Conservation (phyloP, 2,888 invertebrate species). For the Lithosia quadra region DNA sequence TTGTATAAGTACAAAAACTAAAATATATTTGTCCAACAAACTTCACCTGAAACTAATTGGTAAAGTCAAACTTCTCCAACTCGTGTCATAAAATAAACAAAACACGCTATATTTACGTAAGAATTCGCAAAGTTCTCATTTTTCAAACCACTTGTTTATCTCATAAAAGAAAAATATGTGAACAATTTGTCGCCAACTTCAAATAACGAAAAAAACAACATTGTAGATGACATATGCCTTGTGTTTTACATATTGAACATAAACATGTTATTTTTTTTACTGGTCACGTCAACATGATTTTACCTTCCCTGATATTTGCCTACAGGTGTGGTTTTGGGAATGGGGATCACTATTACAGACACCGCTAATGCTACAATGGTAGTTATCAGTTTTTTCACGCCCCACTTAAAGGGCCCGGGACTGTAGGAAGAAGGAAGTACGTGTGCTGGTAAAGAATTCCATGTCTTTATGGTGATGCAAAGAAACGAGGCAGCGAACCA, state of each 20-base stretch:
- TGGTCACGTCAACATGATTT: too few relatives aligned
- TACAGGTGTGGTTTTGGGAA: too few relatives aligned
- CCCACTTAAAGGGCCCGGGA: too few relatives aligned
- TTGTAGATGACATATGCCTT: background rate
- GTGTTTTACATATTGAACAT: background rate
- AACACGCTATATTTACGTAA: background rate
- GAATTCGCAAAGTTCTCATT: slow-evolving; percentile 6
- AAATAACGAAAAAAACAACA: slow-evolving; percentile 6
- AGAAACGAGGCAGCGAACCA: too few relatives aligned
- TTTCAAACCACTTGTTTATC: slow-evolving; percentile 10
- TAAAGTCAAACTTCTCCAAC: background rate
- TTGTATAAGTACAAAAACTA: background rate
- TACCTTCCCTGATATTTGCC: too few relatives aligned
- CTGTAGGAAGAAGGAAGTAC: too few relatives aligned
- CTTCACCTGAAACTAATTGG: slow-evolving; percentile 4
- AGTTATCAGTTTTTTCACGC: too few relatives aligned
- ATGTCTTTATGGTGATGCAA: too few relatives aligned
- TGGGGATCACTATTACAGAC: too few relatives aligned
- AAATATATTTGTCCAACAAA: background rate
- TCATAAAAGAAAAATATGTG: slow-evolving; percentile 13
- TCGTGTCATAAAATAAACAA: background rate
- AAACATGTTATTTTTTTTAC: background rate
- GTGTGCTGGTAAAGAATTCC: too few relatives aligned
- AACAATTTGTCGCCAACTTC: slow-evolving; percentile 13
- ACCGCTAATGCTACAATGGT: too few relatives aligned